Conservation (phyloP, 2,888 invertebrate species). For the Lysandra bellargus region DNA sequence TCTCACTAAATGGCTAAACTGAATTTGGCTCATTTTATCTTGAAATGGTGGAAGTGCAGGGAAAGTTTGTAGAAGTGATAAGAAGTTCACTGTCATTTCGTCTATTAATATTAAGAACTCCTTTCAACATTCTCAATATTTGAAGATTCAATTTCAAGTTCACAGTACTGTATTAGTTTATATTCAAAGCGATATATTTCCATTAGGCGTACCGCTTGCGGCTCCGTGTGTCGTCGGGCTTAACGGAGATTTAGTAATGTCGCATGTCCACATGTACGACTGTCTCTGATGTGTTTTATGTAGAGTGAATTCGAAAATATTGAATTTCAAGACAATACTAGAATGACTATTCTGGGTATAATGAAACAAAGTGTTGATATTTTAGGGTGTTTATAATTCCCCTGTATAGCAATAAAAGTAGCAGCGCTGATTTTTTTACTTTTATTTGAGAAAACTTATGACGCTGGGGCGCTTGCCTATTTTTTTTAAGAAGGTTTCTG, state of each 20-base stretch:
- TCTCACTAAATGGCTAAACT: no score
- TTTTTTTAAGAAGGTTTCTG: no score
- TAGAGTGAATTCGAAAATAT: background rate
- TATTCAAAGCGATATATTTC: conserved; percentile 31
- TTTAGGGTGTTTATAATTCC: no score
- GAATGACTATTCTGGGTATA: no score
- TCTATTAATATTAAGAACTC: background rate
- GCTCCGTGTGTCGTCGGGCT: conserved; percentile 54
- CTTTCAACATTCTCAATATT: background rate
- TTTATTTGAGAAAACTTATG: no score
- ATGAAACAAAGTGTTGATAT: no score
- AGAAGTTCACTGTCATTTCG: background rate
- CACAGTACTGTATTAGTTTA: background rate
- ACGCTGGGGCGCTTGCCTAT: no score
- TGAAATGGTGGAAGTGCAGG: no score
- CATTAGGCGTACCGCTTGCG: conserved; percentile 31
- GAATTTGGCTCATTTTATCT: no score
- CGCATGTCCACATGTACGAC: conserved; percentile 33
- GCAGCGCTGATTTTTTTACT: no score
- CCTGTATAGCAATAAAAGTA: no score
- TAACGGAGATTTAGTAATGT: conserved; percentile 64
- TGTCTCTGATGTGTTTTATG: conserved; percentile 24
- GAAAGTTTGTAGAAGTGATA: no score
- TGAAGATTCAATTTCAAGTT: background rate
- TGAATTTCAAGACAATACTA: background rate